phyloP scores from a whole-genome alignment of 2,888 invertebrate species.

The Anagyrus pseudococci region DNA sequence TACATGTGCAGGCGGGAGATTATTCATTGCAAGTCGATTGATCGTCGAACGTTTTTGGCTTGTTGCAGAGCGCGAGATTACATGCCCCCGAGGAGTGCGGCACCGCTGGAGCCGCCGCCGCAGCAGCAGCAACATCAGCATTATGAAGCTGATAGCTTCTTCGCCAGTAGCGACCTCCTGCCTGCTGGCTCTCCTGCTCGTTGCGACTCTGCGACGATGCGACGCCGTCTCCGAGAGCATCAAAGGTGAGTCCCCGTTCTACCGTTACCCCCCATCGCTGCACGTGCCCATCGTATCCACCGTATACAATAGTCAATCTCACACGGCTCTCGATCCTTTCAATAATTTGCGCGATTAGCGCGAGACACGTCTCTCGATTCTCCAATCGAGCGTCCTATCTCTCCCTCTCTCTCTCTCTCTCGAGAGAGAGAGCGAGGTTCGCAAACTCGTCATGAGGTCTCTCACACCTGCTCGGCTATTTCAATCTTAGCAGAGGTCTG shows the following conservation, averaged over 20 bases:
- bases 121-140: slow-evolving; percentile 33
- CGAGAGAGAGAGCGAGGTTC: no score
- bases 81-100: slow-evolving; percentile 34
- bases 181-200: slow-evolving; percentile 47
- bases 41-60: neutral
- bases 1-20: no score
- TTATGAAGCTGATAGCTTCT: slow-evolving; percentile 43
- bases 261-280: neutral
- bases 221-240: slow-evolving; percentile 53
- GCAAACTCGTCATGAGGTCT: no score
- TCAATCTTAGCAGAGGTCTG: no score
- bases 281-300: neutral
- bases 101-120: slow-evolving; percentile 15
- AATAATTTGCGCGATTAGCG: no score
- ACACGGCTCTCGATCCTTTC: no score
- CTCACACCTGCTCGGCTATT: no score
- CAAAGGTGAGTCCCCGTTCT: slow-evolving; percentile 48
- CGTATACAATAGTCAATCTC: neutral
- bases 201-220: slow-evolving; percentile 45
- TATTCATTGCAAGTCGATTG: no score
- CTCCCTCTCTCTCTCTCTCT: no score
- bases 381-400: neutral
- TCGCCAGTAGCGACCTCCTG: slow-evolving; percentile 36
- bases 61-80: slow-evolving; percentile 30
- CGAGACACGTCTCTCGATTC: neutral